Percentiles rank a stretch among this genome's conserved stretches.
These are phyloP conservation scores for Drosophila aldrichi DNA, from an alignment of 2,888 invertebrate genomes.

Conservation along the genomic window DNA sequence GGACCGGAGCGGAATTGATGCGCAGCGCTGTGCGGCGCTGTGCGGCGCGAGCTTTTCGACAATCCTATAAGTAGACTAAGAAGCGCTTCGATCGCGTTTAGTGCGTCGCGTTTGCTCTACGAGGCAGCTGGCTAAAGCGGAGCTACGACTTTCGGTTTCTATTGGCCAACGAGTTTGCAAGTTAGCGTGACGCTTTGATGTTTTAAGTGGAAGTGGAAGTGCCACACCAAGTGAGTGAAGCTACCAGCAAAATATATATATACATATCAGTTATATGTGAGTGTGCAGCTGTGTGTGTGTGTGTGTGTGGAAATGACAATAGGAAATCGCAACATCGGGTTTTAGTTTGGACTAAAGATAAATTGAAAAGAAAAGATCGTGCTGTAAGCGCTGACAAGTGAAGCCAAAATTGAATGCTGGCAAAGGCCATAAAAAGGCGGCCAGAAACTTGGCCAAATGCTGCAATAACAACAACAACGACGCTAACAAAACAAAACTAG, in stretches of 20 bases:
- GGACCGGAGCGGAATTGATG: conserved; percentile 14
- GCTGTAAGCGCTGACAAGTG: conserved; percentile 1
- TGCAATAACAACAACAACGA: conserved; percentile 5
- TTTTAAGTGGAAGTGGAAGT: conserved; percentile 37
- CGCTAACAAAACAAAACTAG: conserved; percentile 35
- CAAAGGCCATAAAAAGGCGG: background rate
- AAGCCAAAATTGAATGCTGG: conserved; percentile 10
- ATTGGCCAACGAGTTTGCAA: conserved; percentile 51
- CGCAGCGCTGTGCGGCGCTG: background rate
- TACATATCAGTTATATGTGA: background rate
- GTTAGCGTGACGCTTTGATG: conserved; percentile 56
- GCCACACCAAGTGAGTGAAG: conserved; percentile 35
- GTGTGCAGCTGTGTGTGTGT: background rate
- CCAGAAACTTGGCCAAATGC: conserved; percentile 6
- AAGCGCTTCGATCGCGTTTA: conserved; percentile 73
- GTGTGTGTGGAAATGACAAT: conserved; percentile 9
- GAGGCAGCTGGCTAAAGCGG: conserved; percentile 45
- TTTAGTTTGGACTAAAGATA: conserved; percentile 23
- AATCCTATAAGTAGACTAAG: conserved; percentile 76
- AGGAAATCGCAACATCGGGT: conserved; percentile 16
- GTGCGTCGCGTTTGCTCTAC: conserved; percentile 71
- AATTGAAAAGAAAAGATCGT: background rate
- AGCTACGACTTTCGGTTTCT: conserved; percentile 43
- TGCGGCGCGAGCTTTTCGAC: conserved; percentile 17
- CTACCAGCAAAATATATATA: background rate